Evolutionary conservation across 1,140 invertebrate genomes (phyloP).

Genomic region (Diabrotica undecimpunctata): DNA sequence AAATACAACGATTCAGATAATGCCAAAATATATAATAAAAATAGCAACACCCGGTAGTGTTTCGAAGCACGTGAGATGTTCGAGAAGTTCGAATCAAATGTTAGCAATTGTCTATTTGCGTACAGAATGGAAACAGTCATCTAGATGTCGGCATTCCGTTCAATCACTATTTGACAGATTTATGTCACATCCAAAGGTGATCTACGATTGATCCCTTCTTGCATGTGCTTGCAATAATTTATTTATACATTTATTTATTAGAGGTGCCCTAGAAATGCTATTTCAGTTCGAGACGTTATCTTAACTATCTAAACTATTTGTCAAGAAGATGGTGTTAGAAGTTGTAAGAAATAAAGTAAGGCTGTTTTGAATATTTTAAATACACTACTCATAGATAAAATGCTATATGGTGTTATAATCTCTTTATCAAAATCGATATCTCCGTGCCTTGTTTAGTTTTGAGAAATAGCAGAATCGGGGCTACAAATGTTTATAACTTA

Average conservation of each 20-base stretch:
- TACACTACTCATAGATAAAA: too few species aligned
- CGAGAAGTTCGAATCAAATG: slow-evolving; percentile 20
- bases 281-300: too few species aligned
- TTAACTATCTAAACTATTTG: too few species aligned
- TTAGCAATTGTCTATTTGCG: slow-evolving; percentile 23
- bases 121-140: slow-evolving; percentile 22
- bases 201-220: slow-evolving; percentile 3
- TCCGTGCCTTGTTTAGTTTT: too few species aligned
- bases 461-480: too few species aligned
- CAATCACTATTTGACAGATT: slow-evolving; percentile 18
- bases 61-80: background rate
- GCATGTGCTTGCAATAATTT: background rate
- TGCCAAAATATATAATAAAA: background rate
- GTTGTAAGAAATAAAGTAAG: too few species aligned
- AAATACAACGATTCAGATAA: background rate
- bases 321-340: too few species aligned
- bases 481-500: too few species aligned
- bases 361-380: too few species aligned
- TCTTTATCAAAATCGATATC: too few species aligned
- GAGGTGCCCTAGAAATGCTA: background rate
- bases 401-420: too few species aligned
- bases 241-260: background rate
- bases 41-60: slow-evolving; percentile 10
- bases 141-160: slow-evolving; percentile 12
- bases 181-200: slow-evolving; percentile 22